phyloP scores from a whole-genome alignment of 2,888 invertebrate species.

The Parthenolecanium corni region DNA sequence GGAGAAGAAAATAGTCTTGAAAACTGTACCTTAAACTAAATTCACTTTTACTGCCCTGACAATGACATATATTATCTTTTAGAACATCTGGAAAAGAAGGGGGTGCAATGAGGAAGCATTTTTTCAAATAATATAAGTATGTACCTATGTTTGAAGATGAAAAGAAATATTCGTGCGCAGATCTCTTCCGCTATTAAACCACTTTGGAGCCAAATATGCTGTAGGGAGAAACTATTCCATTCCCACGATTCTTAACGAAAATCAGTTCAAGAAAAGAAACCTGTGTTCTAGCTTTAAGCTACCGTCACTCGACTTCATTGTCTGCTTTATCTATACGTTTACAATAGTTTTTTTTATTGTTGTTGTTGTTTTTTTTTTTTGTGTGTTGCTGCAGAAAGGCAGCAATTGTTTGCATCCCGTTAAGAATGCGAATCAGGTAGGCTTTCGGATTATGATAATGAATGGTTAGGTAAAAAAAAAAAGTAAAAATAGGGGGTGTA shows the following conservation, averaged over 20 bases:
- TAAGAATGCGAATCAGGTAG: too few relatives aligned
- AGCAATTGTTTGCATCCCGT: too few relatives aligned
- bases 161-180: conserved; percentile 17
- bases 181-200: conserved; percentile 14
- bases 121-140: conserved; percentile 5
- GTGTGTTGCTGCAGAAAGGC: too few relatives aligned
- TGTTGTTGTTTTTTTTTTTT: neutral
- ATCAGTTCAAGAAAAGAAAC: neutral
- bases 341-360: neutral
- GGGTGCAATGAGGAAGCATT: conserved; percentile 15
- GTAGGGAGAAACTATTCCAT: neutral
- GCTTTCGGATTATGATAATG: too few relatives aligned
- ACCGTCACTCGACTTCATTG: neutral
- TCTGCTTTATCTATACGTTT: neutral
- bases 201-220: neutral
- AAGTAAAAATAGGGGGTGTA: too few relatives aligned
- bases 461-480: too few relatives aligned
- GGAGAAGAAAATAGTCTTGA: too few relatives aligned
- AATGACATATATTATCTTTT: too few relatives aligned
- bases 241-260: conserved; percentile 11
- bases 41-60: too few relatives aligned
- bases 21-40: too few relatives aligned
- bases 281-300: neutral
- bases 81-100: neutral
- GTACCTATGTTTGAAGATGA: neutral